Evolutionary conservation across 2,888 invertebrate species (phyloP).

Genomic region (Lissonota sp.): DNA sequence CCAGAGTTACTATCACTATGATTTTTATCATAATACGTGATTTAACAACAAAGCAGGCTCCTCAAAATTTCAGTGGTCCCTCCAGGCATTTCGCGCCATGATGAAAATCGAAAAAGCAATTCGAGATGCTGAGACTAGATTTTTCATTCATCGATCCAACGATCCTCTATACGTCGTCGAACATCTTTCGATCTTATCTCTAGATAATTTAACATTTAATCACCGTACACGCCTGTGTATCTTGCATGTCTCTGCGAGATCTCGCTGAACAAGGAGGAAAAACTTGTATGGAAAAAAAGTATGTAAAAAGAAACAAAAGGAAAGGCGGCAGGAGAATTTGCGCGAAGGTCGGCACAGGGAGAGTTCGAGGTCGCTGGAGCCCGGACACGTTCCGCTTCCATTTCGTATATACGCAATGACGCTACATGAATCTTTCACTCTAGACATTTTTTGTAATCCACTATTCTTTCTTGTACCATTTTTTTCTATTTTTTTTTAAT

Average conservation of each 20-base stretch:
- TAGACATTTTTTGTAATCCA: slow-evolving; percentile 33
- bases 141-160: slow-evolving; percentile 19
- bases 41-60: not conserved
- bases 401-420: slow-evolving; percentile 16
- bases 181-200: not conserved
- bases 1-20: too few relatives aligned
- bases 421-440: slow-evolving; percentile 9
- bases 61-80: slow-evolving; percentile 12
- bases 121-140: not conserved
- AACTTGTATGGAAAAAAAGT: slow-evolving; percentile 22
- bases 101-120: not conserved
- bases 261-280: not conserved
- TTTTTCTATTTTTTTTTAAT: too few relatives aligned
- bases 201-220: not conserved
- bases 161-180: slow-evolving; percentile 8
- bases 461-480: slow-evolving; percentile 6
- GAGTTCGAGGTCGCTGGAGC: slow-evolving; percentile 58
- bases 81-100: slow-evolving; percentile 4
- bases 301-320: slow-evolving; percentile 40
- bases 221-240: not conserved
- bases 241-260: not conserved
- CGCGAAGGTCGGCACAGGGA: slow-evolving; percentile 45
- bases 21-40: too few relatives aligned
- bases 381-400: slow-evolving; percentile 36
- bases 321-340: slow-evolving; percentile 54